Base-by-base conservation (phyloP, 2,113 vertebrate species). In the Elaphurus davidianus region DNA sequence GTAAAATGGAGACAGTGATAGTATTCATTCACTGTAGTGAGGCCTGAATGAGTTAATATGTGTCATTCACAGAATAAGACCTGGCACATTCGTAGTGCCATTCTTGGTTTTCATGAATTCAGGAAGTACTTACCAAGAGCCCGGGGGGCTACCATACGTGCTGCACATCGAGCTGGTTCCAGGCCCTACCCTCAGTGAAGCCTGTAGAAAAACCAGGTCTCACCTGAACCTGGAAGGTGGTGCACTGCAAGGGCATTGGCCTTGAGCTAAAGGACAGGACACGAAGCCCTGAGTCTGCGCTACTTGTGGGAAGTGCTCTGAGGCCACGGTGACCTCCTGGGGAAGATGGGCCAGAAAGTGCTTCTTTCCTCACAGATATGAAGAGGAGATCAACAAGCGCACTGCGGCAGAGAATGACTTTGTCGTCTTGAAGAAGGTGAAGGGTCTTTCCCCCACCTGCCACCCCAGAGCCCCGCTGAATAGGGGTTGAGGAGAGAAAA, bases 341-440 rank as follows among this genome's bases (percentile, higher is more conserved):
- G 40, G 45, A 14, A 74, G 40, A 87, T 0, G 64, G 81, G 81
- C 12, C 91, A 52, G 87, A 28, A 30, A 76, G n/a, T 2, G 55
- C 0, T 25, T 97, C 96, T 98, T 12, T 6, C 64, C 91, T 81
- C 94, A 25, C 94, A 99, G 99, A 96, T 99, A 99, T 27, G 99
- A 99, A 97, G 99, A 99, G n/a, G 99, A 99, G 98, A 99, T 99
- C 98, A 99, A 99, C 98, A 99, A 99, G 40, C 99, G 99, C 57
- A 98, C 99, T 13, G 89, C 90, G 87, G 99, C 99, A 87, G 99
- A 99, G 98, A 99, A 99, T 23, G 99, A 99, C 47, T 99, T 99
- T 98, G 99, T 99, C 74, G 97, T 99, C 97, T 94, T 99, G 91
- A 99, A 99, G 98, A 99, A 99, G 99, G 99, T 99, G 93, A 98